Conservation (phyloP, 2,888 invertebrate genomes). For the Noctua pronuba region DNA sequence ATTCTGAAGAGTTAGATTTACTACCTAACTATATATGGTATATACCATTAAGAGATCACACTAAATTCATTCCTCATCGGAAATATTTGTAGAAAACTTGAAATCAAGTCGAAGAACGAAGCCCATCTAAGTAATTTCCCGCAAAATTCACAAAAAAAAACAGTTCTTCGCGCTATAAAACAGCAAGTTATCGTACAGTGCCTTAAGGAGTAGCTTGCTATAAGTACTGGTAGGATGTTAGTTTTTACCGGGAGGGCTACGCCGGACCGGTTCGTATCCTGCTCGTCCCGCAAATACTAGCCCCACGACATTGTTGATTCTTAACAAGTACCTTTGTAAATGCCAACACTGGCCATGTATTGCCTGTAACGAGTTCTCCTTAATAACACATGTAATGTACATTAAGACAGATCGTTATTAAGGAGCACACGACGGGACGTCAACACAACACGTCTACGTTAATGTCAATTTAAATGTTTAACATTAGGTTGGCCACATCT, state of each 20-base stretch:
- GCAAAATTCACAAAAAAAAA: constrained; percentile 19
- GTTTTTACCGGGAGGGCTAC: constrained; percentile 79
- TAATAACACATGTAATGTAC: constrained; percentile 60
- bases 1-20: no score
- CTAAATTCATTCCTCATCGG: background rate
- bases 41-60: background rate
- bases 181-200: constrained; percentile 43
- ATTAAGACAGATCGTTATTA: constrained; percentile 46
- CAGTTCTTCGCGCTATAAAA: constrained; percentile 25
- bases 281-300: constrained; percentile 80
- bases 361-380: constrained; percentile 54
- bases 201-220: constrained; percentile 62
- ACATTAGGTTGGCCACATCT: constrained; percentile 1
- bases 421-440: constrained; percentile 30
- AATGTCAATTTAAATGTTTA: constrained; percentile 17
- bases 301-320: constrained; percentile 77
- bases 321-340: constrained; percentile 70
- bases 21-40: no score
- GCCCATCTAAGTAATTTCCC: background rate
- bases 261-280: constrained; percentile 83
- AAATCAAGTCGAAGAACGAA: background rate
- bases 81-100: background rate
- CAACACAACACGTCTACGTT: constrained; percentile 19
- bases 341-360: constrained; percentile 67
- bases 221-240: constrained; percentile 72